These are phyloP conservation scores for Brenthis daphne DNA, from an alignment of 2,888 invertebrate species.

Conservation along the genomic window DNA sequence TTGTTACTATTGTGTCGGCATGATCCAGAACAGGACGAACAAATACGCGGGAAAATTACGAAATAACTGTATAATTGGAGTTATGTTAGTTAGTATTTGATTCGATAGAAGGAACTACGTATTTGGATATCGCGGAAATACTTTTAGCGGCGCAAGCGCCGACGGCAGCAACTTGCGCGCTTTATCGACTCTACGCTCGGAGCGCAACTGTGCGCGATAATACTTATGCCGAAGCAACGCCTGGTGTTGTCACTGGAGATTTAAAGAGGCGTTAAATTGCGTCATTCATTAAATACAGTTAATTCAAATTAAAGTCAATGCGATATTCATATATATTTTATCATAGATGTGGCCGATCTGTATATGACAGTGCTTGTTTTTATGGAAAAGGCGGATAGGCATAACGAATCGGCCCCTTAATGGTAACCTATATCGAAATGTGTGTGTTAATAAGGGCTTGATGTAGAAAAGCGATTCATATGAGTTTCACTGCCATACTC, in stretches of 20 bases:
- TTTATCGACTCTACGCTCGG: slow-evolving; percentile 35
- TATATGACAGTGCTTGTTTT: too few species aligned
- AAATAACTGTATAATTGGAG: slow-evolving; percentile 3
- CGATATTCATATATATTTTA: too few species aligned
- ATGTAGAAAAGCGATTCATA: too few species aligned
- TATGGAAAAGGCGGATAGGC: too few species aligned
- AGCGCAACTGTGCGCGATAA: slow-evolving; percentile 46
- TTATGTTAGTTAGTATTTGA: slow-evolving; percentile 13
- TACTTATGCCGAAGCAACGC: slow-evolving; percentile 53
- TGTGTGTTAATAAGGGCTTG: too few species aligned
- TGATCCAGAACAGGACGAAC: slow-evolving; percentile 4
- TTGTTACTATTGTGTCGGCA: slow-evolving; percentile 10
- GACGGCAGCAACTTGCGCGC: slow-evolving; percentile 25
- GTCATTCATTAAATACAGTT: slow-evolving; percentile 48
- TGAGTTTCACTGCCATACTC: too few species aligned
- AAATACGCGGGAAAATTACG: slow-evolving; percentile 4
- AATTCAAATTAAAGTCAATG: slow-evolving; percentile 32
- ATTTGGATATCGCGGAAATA: slow-evolving; percentile 35
- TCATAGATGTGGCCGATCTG: too few species aligned
- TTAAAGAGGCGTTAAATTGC: slow-evolving; percentile 43
- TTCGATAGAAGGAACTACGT: slow-evolving; percentile 15
- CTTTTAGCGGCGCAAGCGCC: slow-evolving; percentile 33
- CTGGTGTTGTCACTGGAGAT: slow-evolving; percentile 46
- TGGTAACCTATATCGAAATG: too few species aligned
- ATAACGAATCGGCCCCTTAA: too few species aligned